Percentiles rank a stretch among this genome's conserved stretches.
phyloP scores from a whole-genome alignment of 2,888 invertebrate genomes.

The Xestia sexstrigata region DNA sequence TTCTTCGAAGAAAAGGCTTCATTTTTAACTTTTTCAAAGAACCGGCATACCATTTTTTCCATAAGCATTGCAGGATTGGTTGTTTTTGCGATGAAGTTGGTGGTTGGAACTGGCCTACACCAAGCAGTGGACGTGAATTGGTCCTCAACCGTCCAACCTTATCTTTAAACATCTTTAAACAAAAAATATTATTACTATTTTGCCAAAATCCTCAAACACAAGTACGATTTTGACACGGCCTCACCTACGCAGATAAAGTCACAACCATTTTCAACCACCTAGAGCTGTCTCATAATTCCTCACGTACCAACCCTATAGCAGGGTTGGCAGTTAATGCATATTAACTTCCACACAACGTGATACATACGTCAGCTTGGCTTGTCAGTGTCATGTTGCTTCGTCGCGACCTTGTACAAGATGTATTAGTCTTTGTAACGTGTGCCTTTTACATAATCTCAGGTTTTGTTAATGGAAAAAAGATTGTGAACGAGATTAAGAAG shows the following conservation, averaged over 20 bases:
- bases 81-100: not conserved
- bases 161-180: not conserved
- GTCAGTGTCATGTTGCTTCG: conserved; percentile 62
- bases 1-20: too few relatives aligned
- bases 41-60: too few relatives aligned
- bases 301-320: conserved; percentile 56
- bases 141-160: too few relatives aligned
- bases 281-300: conserved; percentile 31
- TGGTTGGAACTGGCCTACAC: not conserved
- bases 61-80: too few relatives aligned
- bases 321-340: conserved; percentile 63
- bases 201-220: not conserved
- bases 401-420: conserved; percentile 63
- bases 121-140: not conserved
- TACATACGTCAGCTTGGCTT: conserved; percentile 57
- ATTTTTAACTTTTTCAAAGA: too few relatives aligned
- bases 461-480: conserved; percentile 60
- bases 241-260: conserved; percentile 21
- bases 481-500: conserved; percentile 34
- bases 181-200: not conserved
- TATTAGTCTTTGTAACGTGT: conserved; percentile 49
- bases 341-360: conserved; percentile 59
- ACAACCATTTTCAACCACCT: conserved; percentile 3
- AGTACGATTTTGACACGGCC: not conserved
- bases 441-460: conserved; percentile 56